phyloP scores from a whole-genome alignment of 2,113 vertebrate genomes.

The Gymnobelideus leadbeateri region DNA sequence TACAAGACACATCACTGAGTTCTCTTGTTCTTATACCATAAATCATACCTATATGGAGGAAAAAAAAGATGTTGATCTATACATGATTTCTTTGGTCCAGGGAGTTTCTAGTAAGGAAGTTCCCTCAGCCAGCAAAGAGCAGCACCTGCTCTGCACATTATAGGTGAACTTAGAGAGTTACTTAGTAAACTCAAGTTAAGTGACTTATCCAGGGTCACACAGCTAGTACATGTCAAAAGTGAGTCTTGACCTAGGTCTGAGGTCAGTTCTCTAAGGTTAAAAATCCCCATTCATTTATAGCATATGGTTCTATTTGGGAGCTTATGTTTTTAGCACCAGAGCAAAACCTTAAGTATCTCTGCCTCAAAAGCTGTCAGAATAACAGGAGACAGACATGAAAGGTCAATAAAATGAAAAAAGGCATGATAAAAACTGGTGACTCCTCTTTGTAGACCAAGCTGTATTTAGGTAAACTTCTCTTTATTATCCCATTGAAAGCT shows the following conservation, averaged over 20 bases:
- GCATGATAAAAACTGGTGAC: slow-evolving; percentile 52
- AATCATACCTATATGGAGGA: neutral
- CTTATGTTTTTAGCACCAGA: neutral
- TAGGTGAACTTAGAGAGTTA: neutral
- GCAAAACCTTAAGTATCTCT: slow-evolving; percentile 17
- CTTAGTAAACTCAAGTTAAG: neutral
- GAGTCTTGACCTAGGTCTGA: neutral
- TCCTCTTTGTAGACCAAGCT: slow-evolving; percentile 28
- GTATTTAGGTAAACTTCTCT: slow-evolving; percentile 62
- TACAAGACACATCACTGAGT: neutral
- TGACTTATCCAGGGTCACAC: neutral
- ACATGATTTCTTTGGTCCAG: neutral
- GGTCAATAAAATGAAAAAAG: slow-evolving; percentile 57
- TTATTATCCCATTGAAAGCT: slow-evolving; percentile 43
- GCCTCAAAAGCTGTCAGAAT: slow-evolving; percentile 51
- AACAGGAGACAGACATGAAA: slow-evolving; percentile 19
- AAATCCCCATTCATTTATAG: slow-evolving; percentile 8
- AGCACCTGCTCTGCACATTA: neutral
- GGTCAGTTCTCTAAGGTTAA: neutral
- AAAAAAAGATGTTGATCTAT: neutral
- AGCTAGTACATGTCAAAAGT: neutral
- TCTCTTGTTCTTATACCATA: neutral
- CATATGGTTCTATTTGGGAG: neutral
- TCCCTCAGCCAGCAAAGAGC: neutral
- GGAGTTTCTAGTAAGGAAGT: neutral